Base-by-base conservation (phyloP, 2,797 vertebrate species). In the Graptemys geographica region DNA sequence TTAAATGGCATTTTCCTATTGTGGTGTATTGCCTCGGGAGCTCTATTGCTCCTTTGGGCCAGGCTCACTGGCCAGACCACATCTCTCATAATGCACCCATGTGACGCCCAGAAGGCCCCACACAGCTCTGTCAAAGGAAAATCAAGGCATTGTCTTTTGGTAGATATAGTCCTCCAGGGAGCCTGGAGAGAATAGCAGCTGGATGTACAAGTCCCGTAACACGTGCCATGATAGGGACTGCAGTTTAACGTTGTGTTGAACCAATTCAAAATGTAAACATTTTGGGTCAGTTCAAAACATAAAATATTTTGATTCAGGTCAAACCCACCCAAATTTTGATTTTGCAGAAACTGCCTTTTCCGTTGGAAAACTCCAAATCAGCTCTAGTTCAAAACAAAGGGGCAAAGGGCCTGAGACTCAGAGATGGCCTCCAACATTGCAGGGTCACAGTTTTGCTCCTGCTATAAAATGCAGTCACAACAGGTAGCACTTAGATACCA, bases 331-430 rank as follows among this genome's bases (percentile, higher is more conserved):
- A 31, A 18, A 78, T 47, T 47, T 78, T 27, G 28, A 78, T 47
- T 78, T 59, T 96, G 52, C 85, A 56, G 83, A 55, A 87, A 33
- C 55, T 83, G 57, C 53, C 53, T 94, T 93, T 91, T 94, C 84
- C 95, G 95, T 41, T 91, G 86, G 84, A 93, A 96, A 87, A 95
- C 69, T 16, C 90, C 91, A 21, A 72, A 72, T 23, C 69, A 72
- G 19, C 69, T 11, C 69, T 23, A 11, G n/a, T 23, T 41, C 37
- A 72, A 41, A 41, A 72, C 69, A 72, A 37, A 72, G n/a, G n/a
- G 5, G 41, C 65, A 37, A 37, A 41, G 5, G 65, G 59, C 7
- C 31, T 62, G 69, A 41, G 11, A 74, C 5, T 3, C 41, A 78
- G 44, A 78, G 8, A 31, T 78, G 27, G 47, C 8, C 44, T 49